These are phyloP conservation scores for Trichosurus vulpecula DNA, from an alignment of 2,797 vertebrate species.

Conservation along the genomic window DNA sequence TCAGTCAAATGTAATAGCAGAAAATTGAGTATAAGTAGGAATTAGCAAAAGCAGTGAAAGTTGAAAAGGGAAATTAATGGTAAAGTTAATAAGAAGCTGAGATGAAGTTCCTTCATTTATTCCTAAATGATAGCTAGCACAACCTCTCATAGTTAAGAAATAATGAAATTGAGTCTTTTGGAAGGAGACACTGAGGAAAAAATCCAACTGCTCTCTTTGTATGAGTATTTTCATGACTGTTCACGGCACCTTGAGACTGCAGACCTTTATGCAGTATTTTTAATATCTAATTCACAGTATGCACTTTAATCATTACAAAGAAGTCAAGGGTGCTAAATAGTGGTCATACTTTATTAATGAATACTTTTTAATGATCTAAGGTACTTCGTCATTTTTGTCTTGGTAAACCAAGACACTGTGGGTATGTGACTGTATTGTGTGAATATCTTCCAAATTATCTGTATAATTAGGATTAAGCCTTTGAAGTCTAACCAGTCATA, in stretches of 20 bases:
- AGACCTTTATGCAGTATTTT: slow-evolving; percentile 62
- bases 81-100: neutral
- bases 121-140: neutral
- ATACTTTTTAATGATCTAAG: slow-evolving; percentile 54
- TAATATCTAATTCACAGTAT: slow-evolving; percentile 55
- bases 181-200: neutral
- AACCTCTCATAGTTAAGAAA: neutral
- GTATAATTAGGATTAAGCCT: slow-evolving; percentile 51
- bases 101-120: neutral
- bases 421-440: slow-evolving; percentile 13
- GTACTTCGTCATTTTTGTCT: slow-evolving; percentile 58
- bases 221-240: slow-evolving; percentile 34
- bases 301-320: slow-evolving; percentile 77
- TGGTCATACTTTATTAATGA: slow-evolving; percentile 53
- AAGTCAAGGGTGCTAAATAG: slow-evolving; percentile 60
- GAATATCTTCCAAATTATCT: slow-evolving; percentile 62
- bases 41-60: neutral
- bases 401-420: slow-evolving; percentile 30
- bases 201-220: slow-evolving; percentile 18
- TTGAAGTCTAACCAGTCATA: slow-evolving; percentile 57
- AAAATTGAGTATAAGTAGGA: slow-evolving; percentile 30
- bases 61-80: neutral
- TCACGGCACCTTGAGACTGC: slow-evolving; percentile 47
- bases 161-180: neutral
- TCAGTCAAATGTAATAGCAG: neutral